Base-by-base conservation (phyloP, 2,797 vertebrate genomes). In the Monodelphis domestica region DNA sequence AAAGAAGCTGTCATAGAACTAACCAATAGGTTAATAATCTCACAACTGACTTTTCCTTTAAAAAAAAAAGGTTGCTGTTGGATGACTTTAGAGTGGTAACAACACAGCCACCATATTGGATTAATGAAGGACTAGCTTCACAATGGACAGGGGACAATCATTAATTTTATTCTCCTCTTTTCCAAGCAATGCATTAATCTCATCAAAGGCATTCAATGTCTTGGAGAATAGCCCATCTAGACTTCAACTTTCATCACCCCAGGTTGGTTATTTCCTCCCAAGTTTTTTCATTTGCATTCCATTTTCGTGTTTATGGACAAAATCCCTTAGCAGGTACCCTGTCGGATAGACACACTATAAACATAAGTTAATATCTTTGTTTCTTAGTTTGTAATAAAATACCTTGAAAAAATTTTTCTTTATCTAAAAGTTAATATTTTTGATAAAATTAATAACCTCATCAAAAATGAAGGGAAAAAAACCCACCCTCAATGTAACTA, bases 141-240 rank as follows among this genome's bases (percentile, higher is more conserved):
- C 88, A 94, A 93, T 24, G 97, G 90, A 95, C 95, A 95, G 95
- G 94, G 93, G 89, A 96, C 96, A 94, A 92, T 92, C 91, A 45
- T 91, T 88, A 89, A 78, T 92, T 45, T 0, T 29, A 91, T 38
- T 90, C 51, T 97, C 84, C 70, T 59, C 94, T 38, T 17, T 90
- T 95, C 53, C 90, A 91, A 96, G 97, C 57, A 89, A 94, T 97
- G 96, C 29, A 92, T 93, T 92, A 95, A 93, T 94, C 96, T 94
- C 95, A 94, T 94, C 96, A 94, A 93, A 96, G 93, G 95, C 92
- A 95, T 96, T 92, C 1, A 89, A 57, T 70, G 94, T 95, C 95
- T 95, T 38, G 93, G 94, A 90, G 96, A 93, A 96, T 92, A 91
- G 94, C 96, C 12, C 95, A 93, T 91, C 92, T 89, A 93, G 92